Evolutionary conservation across 1,140 invertebrate genomes (phyloP).

Genomic region (Lepidostoma basale): DNA sequence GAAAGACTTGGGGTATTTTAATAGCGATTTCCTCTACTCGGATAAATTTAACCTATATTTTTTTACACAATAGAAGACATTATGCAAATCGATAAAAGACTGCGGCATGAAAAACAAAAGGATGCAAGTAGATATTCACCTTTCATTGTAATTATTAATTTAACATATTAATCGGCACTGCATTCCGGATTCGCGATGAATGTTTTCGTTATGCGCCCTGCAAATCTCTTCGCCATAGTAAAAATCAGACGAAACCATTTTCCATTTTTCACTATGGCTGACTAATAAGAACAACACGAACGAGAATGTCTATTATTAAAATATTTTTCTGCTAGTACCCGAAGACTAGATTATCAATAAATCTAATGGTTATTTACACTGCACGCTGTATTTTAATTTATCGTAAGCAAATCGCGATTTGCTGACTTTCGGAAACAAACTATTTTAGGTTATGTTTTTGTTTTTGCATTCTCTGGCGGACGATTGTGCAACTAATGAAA

Average conservation of each 20-base stretch:
- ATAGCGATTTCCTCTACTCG: not conserved
- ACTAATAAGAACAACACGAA: constrained; percentile 24
- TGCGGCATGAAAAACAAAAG: constrained; percentile 1
- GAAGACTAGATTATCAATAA: not conserved
- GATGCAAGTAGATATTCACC: constrained; percentile 6
- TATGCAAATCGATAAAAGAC: constrained; percentile 33
- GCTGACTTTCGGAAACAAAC: not conserved
- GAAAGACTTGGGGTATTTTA: not conserved
- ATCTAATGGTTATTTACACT: constrained; percentile 12
- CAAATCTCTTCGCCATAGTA: constrained; percentile 30
- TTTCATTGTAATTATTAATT: constrained; percentile 14
- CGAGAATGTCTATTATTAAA: constrained; percentile 20
- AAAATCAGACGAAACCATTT: constrained; percentile 32
- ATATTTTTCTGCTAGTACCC: not conserved
- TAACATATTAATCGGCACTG: not conserved
- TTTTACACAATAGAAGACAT: constrained; percentile 29
- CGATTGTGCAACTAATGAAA: constrained; percentile 32
- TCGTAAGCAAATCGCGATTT: not conserved
- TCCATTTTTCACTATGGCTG: constrained; percentile 32
- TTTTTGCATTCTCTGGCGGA: constrained; percentile 31
- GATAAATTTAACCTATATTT: constrained; percentile 33
- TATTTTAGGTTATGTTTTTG: constrained; percentile 37
- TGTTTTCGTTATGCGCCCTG: constrained; percentile 4
- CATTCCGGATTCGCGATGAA: not conserved
- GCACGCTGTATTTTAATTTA: not conserved